phyloP scores from a whole-genome alignment of 2,888 invertebrate genomes.

The Linnaemya tessellans region DNA sequence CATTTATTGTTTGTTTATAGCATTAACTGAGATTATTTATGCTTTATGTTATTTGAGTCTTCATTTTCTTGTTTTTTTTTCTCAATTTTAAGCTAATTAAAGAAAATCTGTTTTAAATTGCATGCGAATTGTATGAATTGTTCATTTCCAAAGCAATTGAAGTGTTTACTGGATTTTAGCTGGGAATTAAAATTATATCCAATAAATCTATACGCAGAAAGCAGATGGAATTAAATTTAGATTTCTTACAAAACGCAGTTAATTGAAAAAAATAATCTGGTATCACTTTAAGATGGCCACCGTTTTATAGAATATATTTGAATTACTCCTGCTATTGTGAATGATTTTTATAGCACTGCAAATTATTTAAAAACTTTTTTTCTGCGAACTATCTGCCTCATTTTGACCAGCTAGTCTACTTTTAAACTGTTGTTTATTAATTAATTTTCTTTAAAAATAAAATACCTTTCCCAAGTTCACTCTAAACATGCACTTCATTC shows the following conservation, averaged over 20 bases:
- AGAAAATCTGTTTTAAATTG: slow-evolving; percentile 24
- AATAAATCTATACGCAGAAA: not conserved
- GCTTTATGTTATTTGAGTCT: slow-evolving; percentile 21
- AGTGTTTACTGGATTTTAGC: not conserved
- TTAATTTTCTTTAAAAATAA: not conserved
- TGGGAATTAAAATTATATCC: not conserved
- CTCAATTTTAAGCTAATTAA: slow-evolving; percentile 30
- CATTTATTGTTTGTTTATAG: slow-evolving; percentile 14
- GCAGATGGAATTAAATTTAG: not conserved
- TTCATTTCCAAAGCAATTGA: not conserved
- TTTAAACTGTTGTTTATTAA: not conserved
- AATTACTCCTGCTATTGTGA: too few species aligned
- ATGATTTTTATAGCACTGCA: too few species aligned
- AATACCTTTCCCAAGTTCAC: not conserved
- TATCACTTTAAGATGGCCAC: too few species aligned
- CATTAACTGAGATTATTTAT: slow-evolving; percentile 22
- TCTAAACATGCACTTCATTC: not conserved
- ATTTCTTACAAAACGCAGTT: too few species aligned
- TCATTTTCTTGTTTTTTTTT: slow-evolving; percentile 1
- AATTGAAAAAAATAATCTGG: too few species aligned
- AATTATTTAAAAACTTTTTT: too few species aligned
- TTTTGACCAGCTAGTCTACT: not conserved
- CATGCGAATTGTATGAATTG: slow-evolving; percentile 1
- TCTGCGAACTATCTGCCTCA: not conserved
- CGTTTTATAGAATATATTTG: too few species aligned